phyloP scores from a whole-genome alignment of 2,888 invertebrate species.

The Lathronympha strigana region DNA sequence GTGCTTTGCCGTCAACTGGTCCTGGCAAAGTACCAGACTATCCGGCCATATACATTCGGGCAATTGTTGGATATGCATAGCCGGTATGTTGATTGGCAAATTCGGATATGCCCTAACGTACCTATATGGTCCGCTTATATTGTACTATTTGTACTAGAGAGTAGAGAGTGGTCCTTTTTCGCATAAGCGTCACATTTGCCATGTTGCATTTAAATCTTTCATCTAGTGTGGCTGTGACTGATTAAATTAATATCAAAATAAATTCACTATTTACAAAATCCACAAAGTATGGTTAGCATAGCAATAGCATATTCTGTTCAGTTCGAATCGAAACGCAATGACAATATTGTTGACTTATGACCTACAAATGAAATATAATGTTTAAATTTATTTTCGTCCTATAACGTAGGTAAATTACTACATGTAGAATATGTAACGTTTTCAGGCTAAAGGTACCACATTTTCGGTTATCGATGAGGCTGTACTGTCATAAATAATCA shows the following conservation, averaged over 20 bases:
- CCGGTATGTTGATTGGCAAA: too few species aligned
- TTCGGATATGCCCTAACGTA: too few species aligned
- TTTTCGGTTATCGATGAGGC: too few species aligned
- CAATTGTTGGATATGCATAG: too few species aligned
- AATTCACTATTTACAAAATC: conserved; percentile 31
- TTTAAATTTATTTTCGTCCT: conserved; percentile 23
- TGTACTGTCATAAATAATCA: too few species aligned
- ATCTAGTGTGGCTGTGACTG: conserved; percentile 46
- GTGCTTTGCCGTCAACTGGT: too few species aligned
- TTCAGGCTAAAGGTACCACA: too few species aligned
- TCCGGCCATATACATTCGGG: too few species aligned
- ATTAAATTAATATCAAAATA: conserved; percentile 36
- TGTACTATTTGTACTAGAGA: too few species aligned
- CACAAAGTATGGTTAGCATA: conserved; percentile 32
- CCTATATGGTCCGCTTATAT: too few species aligned
- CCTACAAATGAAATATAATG: conserved; percentile 15
- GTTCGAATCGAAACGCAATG: conserved; percentile 56
- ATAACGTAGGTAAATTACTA: conserved; percentile 8
- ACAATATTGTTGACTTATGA: conserved; percentile 65
- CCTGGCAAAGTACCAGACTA: too few species aligned
- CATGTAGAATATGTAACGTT: conserved; percentile 24
- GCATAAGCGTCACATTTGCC: conserved; percentile 16
- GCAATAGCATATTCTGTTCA: conserved; percentile 33
- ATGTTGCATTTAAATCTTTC: conserved; percentile 37
- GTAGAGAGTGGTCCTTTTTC: conserved; percentile 16